Percentiles rank a stretch among this genome's conserved stretches.
Evolutionary conservation across 2,888 invertebrate species (phyloP).

Genomic region (Cryptophagus acutangulus): DNA sequence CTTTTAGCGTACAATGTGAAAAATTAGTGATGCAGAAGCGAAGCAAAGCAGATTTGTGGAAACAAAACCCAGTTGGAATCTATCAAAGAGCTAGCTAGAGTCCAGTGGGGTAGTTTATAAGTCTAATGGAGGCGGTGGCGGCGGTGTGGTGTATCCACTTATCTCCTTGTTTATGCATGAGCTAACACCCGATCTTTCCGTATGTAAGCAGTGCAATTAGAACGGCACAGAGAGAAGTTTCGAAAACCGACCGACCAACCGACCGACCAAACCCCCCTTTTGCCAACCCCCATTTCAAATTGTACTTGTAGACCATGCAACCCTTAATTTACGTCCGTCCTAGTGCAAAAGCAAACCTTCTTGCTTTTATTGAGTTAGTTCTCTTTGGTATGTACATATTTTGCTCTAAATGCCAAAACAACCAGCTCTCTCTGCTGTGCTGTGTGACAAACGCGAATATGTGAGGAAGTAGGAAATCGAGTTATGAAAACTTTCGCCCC

Average conservation of each 20-base stretch:
- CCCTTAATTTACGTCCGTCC: slow-evolving; percentile 23
- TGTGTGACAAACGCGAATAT: no score
- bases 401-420: no score
- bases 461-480: no score
- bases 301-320: no score
- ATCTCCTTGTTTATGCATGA: slow-evolving; percentile 48
- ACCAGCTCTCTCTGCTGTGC: no score
- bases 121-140: slow-evolving; percentile 22
- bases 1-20: not conserved
- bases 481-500: no score
- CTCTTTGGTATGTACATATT: no score
- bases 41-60: not conserved
- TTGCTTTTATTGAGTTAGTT: no score
- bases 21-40: not conserved
- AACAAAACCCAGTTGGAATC: no score
- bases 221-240: slow-evolving; percentile 15
- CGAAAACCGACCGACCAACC: slow-evolving; percentile 15
- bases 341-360: no score
- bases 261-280: no score
- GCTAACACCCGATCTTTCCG: slow-evolving; percentile 39
- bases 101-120: slow-evolving; percentile 12
- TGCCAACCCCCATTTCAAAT: slow-evolving; percentile 21
- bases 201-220: slow-evolving; percentile 42
- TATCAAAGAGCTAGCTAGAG: no score
- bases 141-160: slow-evolving; percentile 38